phyloP scores from a whole-genome alignment of 2,113 vertebrate genomes.

The Penelope pileata region DNA sequence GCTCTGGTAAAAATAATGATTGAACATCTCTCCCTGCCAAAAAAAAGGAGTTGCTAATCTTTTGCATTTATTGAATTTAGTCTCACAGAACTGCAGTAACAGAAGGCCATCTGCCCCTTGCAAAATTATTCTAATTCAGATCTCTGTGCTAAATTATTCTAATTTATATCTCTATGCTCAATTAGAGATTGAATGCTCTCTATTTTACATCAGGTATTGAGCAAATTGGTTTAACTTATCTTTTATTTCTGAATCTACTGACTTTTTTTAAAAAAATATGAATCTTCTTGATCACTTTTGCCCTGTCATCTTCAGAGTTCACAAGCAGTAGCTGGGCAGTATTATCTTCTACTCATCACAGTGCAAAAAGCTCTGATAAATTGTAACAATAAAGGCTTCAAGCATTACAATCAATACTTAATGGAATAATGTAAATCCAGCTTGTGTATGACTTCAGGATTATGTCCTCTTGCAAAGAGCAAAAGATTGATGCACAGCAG shows the following conservation, averaged over 20 bases:
- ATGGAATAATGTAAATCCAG: constrained; percentile 69
- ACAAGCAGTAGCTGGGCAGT: background rate
- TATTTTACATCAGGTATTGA: background rate
- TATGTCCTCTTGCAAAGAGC: constrained; percentile 52
- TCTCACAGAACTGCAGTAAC: background rate
- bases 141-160: background rate
- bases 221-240: background rate
- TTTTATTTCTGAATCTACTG: constrained; percentile 1
- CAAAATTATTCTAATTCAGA: background rate
- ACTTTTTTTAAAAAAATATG: background rate
- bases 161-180: background rate
- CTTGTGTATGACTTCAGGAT: constrained; percentile 43
- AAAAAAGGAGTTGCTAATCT: background rate
- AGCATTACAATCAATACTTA: constrained; percentile 64
- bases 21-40: background rate
- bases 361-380: constrained; percentile 61
- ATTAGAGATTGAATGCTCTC: background rate
- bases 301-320: background rate
- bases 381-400: constrained; percentile 66
- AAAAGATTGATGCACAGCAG: constrained; percentile 38
- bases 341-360: constrained; percentile 49
- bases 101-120: background rate
- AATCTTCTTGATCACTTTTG: background rate
- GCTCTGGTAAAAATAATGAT: background rate
- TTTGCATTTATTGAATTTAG: background rate